Conservation (phyloP, 1,140 invertebrate species). For the Homarus americanus region DNA sequence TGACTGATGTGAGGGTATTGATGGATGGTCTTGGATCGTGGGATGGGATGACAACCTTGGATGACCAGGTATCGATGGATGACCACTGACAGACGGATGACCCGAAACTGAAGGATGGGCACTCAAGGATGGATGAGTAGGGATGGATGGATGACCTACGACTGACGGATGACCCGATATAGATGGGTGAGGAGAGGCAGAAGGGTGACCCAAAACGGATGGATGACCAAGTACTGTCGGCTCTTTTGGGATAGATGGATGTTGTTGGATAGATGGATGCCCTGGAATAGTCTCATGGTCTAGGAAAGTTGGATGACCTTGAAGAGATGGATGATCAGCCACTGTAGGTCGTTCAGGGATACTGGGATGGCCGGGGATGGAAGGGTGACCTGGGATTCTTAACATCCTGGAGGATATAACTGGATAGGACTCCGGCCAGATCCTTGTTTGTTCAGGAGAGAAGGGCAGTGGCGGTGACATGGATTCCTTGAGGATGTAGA, state of each 20-base stretch:
- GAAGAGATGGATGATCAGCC: not conserved
- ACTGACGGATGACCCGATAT: not conserved
- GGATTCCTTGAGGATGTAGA: too few relatives aligned
- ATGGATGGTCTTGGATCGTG: not conserved
- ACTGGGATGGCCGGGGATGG: not conserved
- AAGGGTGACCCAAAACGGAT: not conserved
- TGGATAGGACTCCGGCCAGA: too few relatives aligned
- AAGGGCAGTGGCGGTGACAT: too few relatives aligned
- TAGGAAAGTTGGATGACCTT: not conserved
- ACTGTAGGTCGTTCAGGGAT: not conserved
- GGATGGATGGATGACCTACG: not conserved
- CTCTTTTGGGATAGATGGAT: not conserved
- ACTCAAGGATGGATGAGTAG: not conserved
- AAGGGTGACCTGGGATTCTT: not conserved
- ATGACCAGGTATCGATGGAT: not conserved
- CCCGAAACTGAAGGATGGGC: not conserved
- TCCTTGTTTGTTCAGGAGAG: too few relatives aligned
- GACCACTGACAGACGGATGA: not conserved
- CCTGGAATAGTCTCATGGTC: not conserved
- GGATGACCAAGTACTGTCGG: not conserved
- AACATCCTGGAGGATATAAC: too few relatives aligned
- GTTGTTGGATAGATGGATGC: not conserved
- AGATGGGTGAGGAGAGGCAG: not conserved
- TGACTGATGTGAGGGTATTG: not conserved
- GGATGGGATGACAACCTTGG: not conserved